Base-by-base conservation (phyloP, 2,113 vertebrate genomes). In the Eleginops maclovinus region DNA sequence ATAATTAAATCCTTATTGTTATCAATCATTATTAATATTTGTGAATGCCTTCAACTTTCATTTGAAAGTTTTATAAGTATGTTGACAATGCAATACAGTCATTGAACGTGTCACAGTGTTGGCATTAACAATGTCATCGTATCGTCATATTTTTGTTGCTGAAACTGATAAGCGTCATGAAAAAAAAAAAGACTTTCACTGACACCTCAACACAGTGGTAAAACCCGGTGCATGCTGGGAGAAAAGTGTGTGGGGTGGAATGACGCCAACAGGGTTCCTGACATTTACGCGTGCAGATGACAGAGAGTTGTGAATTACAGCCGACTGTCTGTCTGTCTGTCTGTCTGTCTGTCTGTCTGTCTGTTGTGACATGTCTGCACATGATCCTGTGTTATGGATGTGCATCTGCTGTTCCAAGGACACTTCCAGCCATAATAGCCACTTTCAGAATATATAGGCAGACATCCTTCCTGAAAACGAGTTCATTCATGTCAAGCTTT, bases 251-350 rank as follows among this genome's bases (percentile, higher is more conserved):
- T 51, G 24, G 66, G 56, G 46, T 49, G 70, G 31, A 36, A 8
- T 12, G 47, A 72, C 19, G 7, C 79, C 75, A 55, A 50, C 51
- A 28, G 65, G 73, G 67, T 81, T 47, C 4, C 85, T 78, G 87
- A 82, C 76, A 78, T 78, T 88, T 72, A 65, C 59, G 80, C 71
- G 31, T 69, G 21, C 53, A 54, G 69, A 56, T 31, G 75, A 79
- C 80, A 82, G 50, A 26, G 74, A 79, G 76, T 82, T 87, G 86
- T 83, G 77, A 91, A 91, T 89, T 84, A 84, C 51, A 59, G 31
- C 62, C 16, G 4, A 16, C 55, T 8, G 3, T 22, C 4, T 53
- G 49, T 74, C 62, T n/a, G 50, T 26, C 28, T 61, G 40, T 44
- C 15, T 14, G 24, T 47, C 12, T 19, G n/a, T 19, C n/a, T 14